Percentiles rank a stretch among this genome's conserved stretches.
phyloP scores from a whole-genome alignment of 1,140 invertebrate species.

The Halyomorpha halys region DNA sequence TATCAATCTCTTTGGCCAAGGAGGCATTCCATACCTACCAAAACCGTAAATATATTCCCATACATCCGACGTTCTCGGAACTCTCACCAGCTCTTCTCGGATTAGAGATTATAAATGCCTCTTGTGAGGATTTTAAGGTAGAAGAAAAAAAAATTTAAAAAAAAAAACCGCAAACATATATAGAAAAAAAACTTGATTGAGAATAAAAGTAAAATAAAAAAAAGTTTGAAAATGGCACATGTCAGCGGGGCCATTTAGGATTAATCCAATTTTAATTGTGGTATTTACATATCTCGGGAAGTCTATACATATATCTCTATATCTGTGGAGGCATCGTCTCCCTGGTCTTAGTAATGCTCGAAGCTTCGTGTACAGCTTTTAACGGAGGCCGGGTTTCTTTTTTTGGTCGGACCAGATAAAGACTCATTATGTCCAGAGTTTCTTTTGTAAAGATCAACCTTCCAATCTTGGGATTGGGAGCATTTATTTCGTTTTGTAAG shows the following conservation, averaged over 20 bases:
- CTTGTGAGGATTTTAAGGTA: too few relatives aligned
- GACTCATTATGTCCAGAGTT: conserved; percentile 2
- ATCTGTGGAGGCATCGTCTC: neutral
- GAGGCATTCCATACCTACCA: too few relatives aligned
- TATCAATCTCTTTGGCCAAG: too few relatives aligned
- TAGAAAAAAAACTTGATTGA: too few relatives aligned
- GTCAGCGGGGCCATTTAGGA: conserved; percentile 1
- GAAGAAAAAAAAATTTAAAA: too few relatives aligned
- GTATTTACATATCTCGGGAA: conserved; percentile 6
- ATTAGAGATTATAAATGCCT: too few relatives aligned
- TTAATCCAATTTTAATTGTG: conserved; percentile 12
- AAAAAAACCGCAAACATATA: too few relatives aligned
- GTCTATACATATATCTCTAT: neutral
- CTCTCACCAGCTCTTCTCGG: too few relatives aligned
- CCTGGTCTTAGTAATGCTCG: neutral
- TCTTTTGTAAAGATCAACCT: conserved; percentile 4
- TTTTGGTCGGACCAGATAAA: neutral
- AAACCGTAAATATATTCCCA: too few relatives aligned
- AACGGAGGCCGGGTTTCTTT: neutral
- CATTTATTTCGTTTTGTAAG: neutral
- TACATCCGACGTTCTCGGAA: too few relatives aligned
- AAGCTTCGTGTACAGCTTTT: conserved; percentile 1
- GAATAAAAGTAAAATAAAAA: too few relatives aligned
- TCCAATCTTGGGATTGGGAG: neutral
- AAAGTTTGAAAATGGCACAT: conserved; percentile 1